phyloP scores from a whole-genome alignment of 2,888 invertebrate species.

The Dicyrtoma fusca region DNA sequence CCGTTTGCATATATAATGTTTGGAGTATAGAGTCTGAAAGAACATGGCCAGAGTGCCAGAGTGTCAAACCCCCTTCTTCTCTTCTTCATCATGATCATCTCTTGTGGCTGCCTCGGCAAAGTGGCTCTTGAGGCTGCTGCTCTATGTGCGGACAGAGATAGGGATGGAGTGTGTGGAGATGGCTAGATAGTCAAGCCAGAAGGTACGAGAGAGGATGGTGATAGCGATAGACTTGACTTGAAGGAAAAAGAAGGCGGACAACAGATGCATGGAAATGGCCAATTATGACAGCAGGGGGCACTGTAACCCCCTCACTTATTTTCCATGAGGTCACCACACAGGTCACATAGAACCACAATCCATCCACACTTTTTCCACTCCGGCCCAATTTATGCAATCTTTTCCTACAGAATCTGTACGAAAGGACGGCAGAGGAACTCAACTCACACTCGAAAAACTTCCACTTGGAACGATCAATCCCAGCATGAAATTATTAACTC shows the following conservation, averaged over 20 bases:
- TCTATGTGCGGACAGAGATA: neutral
- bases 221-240: constrained; percentile 28
- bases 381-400: constrained; percentile 55
- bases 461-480: constrained; percentile 50
- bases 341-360: constrained; percentile 55
- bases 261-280: constrained; percentile 57
- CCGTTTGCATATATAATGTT: neutral
- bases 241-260: constrained; percentile 53
- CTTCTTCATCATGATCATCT: too few relatives aligned
- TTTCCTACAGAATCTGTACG: constrained; percentile 15
- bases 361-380: constrained; percentile 54
- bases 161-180: neutral
- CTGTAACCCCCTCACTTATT: constrained; percentile 56
- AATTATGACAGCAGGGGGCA: constrained; percentile 56
- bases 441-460: constrained; percentile 32
- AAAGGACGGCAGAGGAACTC: constrained; percentile 16
- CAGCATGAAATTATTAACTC: constrained; percentile 57
- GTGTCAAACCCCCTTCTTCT: constrained; percentile 42
- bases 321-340: constrained; percentile 56
- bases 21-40: neutral
- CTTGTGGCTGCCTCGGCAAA: neutral
- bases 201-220: constrained; percentile 2
- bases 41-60: constrained; percentile 22
- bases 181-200: neutral
- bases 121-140: neutral